Conservation (phyloP, 1,140 invertebrate species). For the Acyrthosiphon pisum region DNA sequence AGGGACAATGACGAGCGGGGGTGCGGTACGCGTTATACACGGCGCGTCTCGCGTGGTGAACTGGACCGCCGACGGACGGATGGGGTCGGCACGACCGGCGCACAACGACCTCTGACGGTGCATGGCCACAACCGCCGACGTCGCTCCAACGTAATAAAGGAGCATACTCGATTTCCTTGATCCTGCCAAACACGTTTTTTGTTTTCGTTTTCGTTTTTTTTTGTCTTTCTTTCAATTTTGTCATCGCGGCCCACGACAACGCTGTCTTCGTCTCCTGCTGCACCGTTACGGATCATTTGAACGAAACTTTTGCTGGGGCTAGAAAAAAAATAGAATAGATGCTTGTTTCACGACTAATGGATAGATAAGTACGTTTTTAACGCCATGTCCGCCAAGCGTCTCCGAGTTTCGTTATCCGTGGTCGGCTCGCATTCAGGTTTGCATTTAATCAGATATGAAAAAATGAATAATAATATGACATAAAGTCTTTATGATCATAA, state of each 20-base stretch:
- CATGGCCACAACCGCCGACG: background rate
- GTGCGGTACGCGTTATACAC: background rate
- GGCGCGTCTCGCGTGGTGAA: slow-evolving; percentile 51
- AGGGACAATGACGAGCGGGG: background rate
- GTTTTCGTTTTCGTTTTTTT: background rate
- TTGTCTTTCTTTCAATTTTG: background rate
- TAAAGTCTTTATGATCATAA: too few relatives aligned
- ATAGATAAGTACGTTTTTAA: background rate
- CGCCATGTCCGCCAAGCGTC: background rate
- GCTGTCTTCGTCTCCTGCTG: background rate
- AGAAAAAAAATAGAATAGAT: background rate
- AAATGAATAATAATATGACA: background rate
- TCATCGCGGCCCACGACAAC: background rate
- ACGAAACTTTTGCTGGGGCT: background rate
- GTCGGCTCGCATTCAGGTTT: background rate
- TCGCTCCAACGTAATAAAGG: background rate
- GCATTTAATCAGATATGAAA: background rate
- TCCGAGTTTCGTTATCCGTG: background rate
- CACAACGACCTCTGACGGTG: slow-evolving; percentile 54
- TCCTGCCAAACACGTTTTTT: slow-evolving; percentile 6
- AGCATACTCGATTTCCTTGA: background rate
- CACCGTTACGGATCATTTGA: background rate
- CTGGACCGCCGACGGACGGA: slow-evolving; percentile 40
- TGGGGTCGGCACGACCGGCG: slow-evolving; percentile 19
- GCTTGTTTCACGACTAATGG: background rate